These are phyloP conservation scores for Hydrotaea cyrtoneurina DNA, from an alignment of 2,888 invertebrate genomes.

Conservation along the genomic window DNA sequence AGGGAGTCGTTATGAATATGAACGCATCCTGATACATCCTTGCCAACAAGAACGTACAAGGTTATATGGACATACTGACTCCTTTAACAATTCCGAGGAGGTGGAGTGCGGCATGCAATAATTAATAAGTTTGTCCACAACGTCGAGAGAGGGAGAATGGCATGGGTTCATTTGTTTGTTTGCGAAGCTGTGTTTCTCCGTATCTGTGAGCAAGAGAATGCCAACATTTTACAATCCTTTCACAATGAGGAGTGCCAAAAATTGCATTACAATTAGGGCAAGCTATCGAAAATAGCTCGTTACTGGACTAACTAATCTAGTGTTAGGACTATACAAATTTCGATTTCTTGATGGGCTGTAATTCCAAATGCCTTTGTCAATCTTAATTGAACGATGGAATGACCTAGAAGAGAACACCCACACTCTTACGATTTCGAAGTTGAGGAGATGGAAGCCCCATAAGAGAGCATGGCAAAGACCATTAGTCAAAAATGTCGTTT, in stretches of 20 bases:
- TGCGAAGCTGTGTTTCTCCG: not conserved
- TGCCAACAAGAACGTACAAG: not conserved
- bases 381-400: too few relatives aligned
- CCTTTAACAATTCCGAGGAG: constrained; percentile 32
- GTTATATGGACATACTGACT: not conserved
- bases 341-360: too few relatives aligned
- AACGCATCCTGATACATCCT: not conserved
- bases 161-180: constrained; percentile 39
- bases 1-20: constrained; percentile 21
- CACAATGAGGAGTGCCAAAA: not conserved
- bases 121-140: constrained; percentile 60
- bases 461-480: too few relatives aligned
- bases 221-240: not conserved
- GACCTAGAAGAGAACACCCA: too few relatives aligned
- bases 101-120: constrained; percentile 59
- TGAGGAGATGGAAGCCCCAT: too few relatives aligned
- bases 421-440: too few relatives aligned
- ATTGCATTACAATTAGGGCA: not conserved
- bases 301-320: too few relatives aligned
- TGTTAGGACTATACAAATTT: too few relatives aligned
- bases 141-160: constrained; percentile 44
- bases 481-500: too few relatives aligned
- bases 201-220: not conserved
- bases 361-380: too few relatives aligned
- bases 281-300: too few relatives aligned